These are phyloP conservation scores for Ochotona curzoniae DNA, from an alignment of 2,113 vertebrate species.

Conservation along the genomic window DNA sequence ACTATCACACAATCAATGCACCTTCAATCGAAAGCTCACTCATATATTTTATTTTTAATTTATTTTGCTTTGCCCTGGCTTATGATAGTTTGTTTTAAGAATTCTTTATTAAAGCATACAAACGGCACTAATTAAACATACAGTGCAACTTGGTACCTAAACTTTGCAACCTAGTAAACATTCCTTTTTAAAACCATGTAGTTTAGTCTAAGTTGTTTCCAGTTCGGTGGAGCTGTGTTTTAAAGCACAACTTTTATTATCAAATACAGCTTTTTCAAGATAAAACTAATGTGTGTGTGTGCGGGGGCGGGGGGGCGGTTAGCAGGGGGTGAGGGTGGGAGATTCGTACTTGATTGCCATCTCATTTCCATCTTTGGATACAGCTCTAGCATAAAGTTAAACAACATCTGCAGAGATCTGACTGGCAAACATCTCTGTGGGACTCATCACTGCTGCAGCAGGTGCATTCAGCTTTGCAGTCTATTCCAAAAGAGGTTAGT, in stretches of 20 bases:
- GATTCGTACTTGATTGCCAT: constrained; percentile 72
- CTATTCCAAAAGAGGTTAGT: constrained; percentile 78
- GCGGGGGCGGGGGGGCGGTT: neutral
- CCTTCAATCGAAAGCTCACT: constrained; percentile 4
- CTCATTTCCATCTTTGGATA: constrained; percentile 83
- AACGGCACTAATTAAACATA: neutral
- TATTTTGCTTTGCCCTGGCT: constrained; percentile 38
- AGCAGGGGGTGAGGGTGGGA: constrained; percentile 42
- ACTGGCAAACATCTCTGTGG: constrained; percentile 82
- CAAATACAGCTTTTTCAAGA: constrained; percentile 73
- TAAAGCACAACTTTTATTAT: constrained; percentile 64
- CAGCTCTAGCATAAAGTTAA: constrained; percentile 80
- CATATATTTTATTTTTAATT: constrained; percentile 23
- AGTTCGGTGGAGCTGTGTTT: constrained; percentile 60
- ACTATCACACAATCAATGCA: neutral
- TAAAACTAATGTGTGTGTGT: neutral
- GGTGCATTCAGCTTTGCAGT: constrained; percentile 81
- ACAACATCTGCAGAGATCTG: constrained; percentile 85
- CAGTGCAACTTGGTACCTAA: constrained; percentile 57
- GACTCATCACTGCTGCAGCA: constrained; percentile 81
- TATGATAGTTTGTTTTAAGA: constrained; percentile 25
- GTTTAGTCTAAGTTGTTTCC: constrained; percentile 23
- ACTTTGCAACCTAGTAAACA: constrained; percentile 27
- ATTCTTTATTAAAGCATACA: neutral
- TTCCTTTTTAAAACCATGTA: neutral